phyloP scores from a whole-genome alignment of 2,113 vertebrate genomes.

The Mormoops blainvillei region DNA sequence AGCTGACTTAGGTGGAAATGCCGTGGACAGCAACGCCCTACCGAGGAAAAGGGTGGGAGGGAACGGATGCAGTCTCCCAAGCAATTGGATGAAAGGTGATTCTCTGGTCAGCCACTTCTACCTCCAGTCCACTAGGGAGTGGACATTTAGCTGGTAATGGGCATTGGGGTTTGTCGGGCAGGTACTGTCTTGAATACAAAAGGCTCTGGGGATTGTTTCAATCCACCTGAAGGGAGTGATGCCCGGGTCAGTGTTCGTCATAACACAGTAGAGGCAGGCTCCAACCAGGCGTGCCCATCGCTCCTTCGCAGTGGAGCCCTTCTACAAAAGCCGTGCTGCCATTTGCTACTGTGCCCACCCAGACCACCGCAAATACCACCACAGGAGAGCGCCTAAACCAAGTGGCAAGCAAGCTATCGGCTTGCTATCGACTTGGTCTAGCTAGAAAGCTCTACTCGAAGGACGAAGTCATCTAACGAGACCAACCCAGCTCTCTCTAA shows the following conservation, averaged over 20 bases:
- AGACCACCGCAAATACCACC: background rate
- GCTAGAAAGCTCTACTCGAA: background rate
- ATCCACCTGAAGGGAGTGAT: background rate
- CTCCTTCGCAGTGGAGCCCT: background rate
- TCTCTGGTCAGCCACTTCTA: background rate
- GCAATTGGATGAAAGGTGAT: background rate
- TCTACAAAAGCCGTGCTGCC: background rate
- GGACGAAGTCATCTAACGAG: background rate
- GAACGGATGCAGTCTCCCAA: background rate
- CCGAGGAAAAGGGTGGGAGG: background rate
- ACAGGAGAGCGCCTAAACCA: background rate
- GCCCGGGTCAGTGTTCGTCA: background rate
- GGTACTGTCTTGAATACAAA: background rate
- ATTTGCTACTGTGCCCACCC: background rate
- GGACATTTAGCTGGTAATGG: background rate
- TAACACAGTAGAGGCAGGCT: background rate
- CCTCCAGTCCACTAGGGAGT: background rate
- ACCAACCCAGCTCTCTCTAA: background rate
- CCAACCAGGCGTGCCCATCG: background rate
- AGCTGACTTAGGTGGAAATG: background rate
- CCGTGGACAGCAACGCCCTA: background rate
- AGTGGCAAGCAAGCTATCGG: background rate
- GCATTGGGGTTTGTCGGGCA: background rate
- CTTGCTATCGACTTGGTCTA: background rate
- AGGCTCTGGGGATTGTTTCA: background rate